phyloP scores from a whole-genome alignment of 2,113 vertebrate genomes.

The Elaphurus davidianus region DNA sequence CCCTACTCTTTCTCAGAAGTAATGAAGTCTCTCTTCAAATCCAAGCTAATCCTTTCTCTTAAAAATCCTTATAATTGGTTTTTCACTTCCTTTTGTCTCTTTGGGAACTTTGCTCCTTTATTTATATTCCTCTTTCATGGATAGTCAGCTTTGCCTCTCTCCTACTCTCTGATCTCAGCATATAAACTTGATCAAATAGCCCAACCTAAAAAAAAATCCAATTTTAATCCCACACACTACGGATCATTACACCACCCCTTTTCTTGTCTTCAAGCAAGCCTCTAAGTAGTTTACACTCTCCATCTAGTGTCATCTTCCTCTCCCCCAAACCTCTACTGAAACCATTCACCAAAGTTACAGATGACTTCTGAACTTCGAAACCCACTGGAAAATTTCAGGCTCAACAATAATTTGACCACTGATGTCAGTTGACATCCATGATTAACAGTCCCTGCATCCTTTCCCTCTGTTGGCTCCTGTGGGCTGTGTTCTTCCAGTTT shows the following conservation, averaged over 20 bases:
- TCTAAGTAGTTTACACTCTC: background rate
- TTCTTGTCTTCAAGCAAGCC: background rate
- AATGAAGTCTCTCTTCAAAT: background rate
- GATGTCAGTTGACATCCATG: background rate
- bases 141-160: background rate
- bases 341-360: background rate
- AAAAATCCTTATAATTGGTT: background rate
- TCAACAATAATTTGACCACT: background rate
- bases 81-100: background rate
- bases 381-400: background rate
- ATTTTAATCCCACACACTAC: background rate
- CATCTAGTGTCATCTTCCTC: background rate
- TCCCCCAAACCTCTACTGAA: background rate
- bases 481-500: background rate
- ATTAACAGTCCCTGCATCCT: background rate
- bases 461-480: background rate
- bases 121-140: background rate
- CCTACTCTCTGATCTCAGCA: background rate
- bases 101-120: background rate
- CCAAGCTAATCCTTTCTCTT: background rate
- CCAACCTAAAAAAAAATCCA: background rate
- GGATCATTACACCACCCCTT: background rate
- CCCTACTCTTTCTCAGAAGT: background rate
- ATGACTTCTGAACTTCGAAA: background rate
- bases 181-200: background rate